These are phyloP conservation scores for Ferrisia virgata DNA, from an alignment of 2,888 invertebrate species.

Conservation along the genomic window DNA sequence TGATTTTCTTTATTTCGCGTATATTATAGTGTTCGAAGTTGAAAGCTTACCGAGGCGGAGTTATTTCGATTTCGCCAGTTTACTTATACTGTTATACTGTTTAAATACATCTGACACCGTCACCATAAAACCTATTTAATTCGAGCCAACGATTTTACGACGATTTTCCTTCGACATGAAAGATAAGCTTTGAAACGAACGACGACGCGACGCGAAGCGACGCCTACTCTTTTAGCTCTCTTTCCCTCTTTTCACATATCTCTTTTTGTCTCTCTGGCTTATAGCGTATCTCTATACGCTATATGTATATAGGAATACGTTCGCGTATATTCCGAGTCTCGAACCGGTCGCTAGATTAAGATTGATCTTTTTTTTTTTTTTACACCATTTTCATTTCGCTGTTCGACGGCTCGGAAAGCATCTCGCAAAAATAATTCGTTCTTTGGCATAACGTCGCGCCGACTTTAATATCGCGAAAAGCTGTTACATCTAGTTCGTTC, in stretches of 20 bases:
- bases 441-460: background rate
- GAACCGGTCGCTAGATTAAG: background rate
- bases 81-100: background rate
- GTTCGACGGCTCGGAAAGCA: background rate
- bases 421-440: background rate
- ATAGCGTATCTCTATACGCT: too few species aligned
- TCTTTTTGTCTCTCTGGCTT: too few species aligned
- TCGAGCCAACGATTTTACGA: background rate
- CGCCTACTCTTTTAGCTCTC: background rate
- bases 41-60: slow-evolving; percentile 8
- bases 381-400: background rate
- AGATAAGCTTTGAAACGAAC: background rate
- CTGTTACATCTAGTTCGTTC: background rate
- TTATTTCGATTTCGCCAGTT: background rate
- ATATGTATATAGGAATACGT: too few species aligned
- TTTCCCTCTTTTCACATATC: too few species aligned
- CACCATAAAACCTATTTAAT: background rate
- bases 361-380: background rate
- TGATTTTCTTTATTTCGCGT: background rate
- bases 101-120: slow-evolving; percentile 9
- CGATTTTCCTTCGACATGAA: background rate
- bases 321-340: background rate
- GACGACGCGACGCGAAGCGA: background rate
- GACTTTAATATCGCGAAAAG: background rate
- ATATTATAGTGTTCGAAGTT: background rate